Evolutionary conservation across 2,797 vertebrate genomes (phyloP).

Genomic region (Chelon auratus): DNA sequence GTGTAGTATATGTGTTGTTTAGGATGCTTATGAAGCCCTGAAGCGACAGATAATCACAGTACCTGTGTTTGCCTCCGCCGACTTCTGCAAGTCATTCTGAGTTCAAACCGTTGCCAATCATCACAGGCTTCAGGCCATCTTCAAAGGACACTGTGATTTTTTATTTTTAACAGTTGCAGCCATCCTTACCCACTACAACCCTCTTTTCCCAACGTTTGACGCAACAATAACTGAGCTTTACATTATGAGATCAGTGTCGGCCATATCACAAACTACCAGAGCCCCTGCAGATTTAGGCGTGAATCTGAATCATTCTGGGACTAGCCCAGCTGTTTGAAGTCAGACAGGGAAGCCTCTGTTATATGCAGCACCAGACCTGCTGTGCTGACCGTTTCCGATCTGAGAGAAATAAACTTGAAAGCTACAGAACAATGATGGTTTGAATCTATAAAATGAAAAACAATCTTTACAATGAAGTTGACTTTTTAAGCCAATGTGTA

Average conservation of each 20-base stretch:
- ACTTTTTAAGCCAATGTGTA: no score
- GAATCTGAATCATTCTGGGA: conserved; percentile 29
- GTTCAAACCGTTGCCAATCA: conserved; percentile 58
- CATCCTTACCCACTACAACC: conserved; percentile 36
- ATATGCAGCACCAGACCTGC: conserved; percentile 24
- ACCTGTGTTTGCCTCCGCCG: conserved; percentile 37
- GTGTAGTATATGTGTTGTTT: conserved; percentile 47
- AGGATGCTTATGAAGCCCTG: conserved; percentile 49
- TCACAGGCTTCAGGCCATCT: conserved; percentile 35
- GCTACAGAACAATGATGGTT: conserved; percentile 21
- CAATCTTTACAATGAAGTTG: background rate
- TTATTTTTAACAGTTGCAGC: conserved; percentile 26
- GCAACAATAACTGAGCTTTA: conserved; percentile 20
- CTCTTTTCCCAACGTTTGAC: conserved; percentile 19
- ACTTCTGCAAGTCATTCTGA: conserved; percentile 43
- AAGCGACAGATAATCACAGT: conserved; percentile 45
- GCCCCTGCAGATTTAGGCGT: conserved; percentile 22
- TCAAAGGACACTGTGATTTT: conserved; percentile 48
- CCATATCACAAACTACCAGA: conserved; percentile 3
- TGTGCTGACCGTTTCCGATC: conserved; percentile 24
- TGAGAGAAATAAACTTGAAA: conserved; percentile 22
- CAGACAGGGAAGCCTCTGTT: conserved; percentile 25
- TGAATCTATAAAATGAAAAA: conserved; percentile 8
- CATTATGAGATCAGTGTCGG: conserved; percentile 24
- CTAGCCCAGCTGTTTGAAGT: conserved; percentile 42